Evolutionary conservation across 2,797 vertebrate species (phyloP), one percentile per base, ranked within the genome.

Genomic region (Anguilla megastoma): DNA sequence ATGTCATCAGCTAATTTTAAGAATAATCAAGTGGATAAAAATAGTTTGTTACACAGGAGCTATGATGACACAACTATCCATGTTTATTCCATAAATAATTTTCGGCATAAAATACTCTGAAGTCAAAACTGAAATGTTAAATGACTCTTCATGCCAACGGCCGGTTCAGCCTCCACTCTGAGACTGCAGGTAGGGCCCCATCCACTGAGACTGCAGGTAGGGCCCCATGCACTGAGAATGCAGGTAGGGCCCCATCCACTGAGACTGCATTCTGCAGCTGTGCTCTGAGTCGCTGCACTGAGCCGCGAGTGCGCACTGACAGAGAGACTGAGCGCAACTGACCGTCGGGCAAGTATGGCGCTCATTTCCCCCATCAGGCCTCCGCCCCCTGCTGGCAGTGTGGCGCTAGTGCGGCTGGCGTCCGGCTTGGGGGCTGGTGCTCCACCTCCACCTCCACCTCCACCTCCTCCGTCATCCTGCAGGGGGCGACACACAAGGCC

Each of bases 311-410:
- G 8, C 2, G 30, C 16, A 83, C 41, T 18, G 76, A 6, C 30
- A 6, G 30, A 41, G 30, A 18, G 2, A 27, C 3, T 0, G 45
- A 36, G 21, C 18, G 24, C 84, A 71, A 91, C 95, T 91, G 90
- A 98, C 98, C 98, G 96, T 85, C 98, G 93, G 76, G 98, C 98
- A 89, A 98, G 91, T 94, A 98, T 98, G 90, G 97, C 97, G 0
- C 96, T 98, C 98, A 98, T 99, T 91, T 98, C 98, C 58, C 97
- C 97, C 97, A 98, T 98, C 88, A 98, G 92, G 41, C 91, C 97
- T 0, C 97, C 97, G 21, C 89, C 90, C 10, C 89, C 90, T 30
- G 90, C 85, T 2, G 95, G 85, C 89, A 88, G 90, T 2, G 96
- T 94, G 90, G 79, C 94, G 89, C 96, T 97, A 89, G 85, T 91